Evolutionary conservation across 2,888 invertebrate genomes (phyloP).

Genomic region (Ethmia dodecea): DNA sequence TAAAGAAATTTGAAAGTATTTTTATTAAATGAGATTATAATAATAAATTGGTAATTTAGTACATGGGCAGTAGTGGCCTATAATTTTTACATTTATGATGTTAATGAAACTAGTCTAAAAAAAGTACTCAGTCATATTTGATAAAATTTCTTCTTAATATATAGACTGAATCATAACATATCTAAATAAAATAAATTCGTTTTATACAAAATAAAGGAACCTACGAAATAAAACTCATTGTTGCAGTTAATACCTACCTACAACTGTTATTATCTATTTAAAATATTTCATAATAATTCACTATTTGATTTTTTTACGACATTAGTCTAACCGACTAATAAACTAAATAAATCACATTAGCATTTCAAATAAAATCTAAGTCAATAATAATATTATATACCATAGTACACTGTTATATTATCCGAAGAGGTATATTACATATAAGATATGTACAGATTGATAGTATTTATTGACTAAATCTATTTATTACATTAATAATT

Average conservation of each 20-base stretch:
- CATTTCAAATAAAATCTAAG: slow-evolving; percentile 23
- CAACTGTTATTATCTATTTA: slow-evolving; percentile 18
- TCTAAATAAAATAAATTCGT: slow-evolving; percentile 1
- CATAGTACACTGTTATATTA: slow-evolving; percentile 3
- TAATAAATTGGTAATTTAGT: too few species aligned
- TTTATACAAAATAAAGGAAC: not conserved
- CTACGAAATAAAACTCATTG: too few species aligned
- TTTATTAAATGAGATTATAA: too few species aligned
- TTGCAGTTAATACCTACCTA: too few species aligned
- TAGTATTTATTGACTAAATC: slow-evolving; percentile 20
- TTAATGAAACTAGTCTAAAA: slow-evolving; percentile 14
- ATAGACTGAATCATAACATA: not conserved
- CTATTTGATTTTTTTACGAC: slow-evolving; percentile 19
- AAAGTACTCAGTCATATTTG: slow-evolving; percentile 19
- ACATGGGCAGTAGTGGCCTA: too few species aligned
- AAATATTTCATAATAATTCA: slow-evolving; percentile 22
- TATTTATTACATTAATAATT: slow-evolving; percentile 8
- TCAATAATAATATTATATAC: slow-evolving; percentile 8
- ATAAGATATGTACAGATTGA: slow-evolving; percentile 40
- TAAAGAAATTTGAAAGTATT: too few species aligned
- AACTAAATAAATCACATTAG: slow-evolving; percentile 30
- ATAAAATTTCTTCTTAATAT: slow-evolving; percentile 6
- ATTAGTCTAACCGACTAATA: slow-evolving; percentile 22
- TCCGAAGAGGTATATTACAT: slow-evolving; percentile 2
- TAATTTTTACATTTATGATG: slow-evolving; percentile 3